These are phyloP conservation scores for Phrixothrix hirtus DNA, from an alignment of 2,888 invertebrate species.

Conservation along the genomic window DNA sequence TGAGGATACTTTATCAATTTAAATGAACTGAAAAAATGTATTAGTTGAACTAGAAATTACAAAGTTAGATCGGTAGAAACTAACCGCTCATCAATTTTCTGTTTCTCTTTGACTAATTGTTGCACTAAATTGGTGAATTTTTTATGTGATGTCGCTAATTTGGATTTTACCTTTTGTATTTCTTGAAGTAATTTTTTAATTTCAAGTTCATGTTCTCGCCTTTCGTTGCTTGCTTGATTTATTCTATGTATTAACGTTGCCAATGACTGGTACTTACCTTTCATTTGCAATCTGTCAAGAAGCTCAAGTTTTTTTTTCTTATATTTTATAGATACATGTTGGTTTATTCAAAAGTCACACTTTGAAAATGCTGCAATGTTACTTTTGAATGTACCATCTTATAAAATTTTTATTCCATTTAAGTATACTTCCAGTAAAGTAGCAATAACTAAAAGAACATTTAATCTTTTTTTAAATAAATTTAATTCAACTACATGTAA, in stretches of 20 bases:
- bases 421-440: not conserved
- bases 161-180: slow-evolving; percentile 45
- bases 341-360: too few relatives aligned
- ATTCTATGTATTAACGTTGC: slow-evolving; percentile 50
- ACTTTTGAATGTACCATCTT: not conserved
- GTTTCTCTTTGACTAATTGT: slow-evolving; percentile 46
- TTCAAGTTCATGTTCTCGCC: slow-evolving; percentile 47
- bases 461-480: not conserved
- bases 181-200: slow-evolving; percentile 47
- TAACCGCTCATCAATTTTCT: slow-evolving; percentile 50
- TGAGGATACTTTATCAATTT: not conserved
- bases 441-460: not conserved
- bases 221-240: slow-evolving; percentile 46
- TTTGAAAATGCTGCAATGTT: too few relatives aligned
- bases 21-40: not conserved
- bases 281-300: slow-evolving; percentile 52
- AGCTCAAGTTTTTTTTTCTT: slow-evolving; percentile 20
- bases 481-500: not conserved
- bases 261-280: slow-evolving; percentile 54
- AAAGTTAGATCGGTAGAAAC: slow-evolving; percentile 33
- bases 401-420: not conserved
- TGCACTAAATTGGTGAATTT: slow-evolving; percentile 44
- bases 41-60: not conserved
- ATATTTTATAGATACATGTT: too few relatives aligned
- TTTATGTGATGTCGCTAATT: slow-evolving; percentile 44